A percentile compares a stretch with the other conserved stretches of the same genome.
These are phyloP conservation scores for Phaetusa simplex DNA, from an alignment of 2,113 vertebrate genomes.

Conservation along the genomic window DNA sequence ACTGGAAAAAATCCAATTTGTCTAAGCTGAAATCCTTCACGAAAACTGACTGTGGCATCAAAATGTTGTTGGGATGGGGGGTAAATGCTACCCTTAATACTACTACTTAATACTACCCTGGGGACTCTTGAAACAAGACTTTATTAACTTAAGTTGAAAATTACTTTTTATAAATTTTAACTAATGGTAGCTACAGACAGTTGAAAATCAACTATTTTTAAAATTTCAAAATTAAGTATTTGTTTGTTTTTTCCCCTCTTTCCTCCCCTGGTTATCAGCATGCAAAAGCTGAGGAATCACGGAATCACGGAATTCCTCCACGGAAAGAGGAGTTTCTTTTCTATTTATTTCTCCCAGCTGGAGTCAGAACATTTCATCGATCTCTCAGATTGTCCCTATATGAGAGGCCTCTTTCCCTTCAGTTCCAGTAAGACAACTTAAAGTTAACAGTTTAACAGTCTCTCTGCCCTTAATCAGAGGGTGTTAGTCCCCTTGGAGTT, in stretches of 20 bases:
- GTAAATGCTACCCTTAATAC: background rate
- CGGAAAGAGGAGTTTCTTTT: background rate
- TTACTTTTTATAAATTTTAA: background rate
- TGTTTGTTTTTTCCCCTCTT: background rate
- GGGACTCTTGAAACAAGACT: background rate
- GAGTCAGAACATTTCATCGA: background rate
- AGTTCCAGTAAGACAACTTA: background rate
- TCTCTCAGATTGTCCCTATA: background rate
- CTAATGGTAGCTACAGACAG: background rate
- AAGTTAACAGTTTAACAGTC: background rate
- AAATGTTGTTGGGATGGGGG: fast-evolving
- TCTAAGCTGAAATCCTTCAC: background rate
- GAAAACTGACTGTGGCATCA: background rate
- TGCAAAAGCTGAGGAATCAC: background rate
- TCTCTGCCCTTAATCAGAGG: background rate
- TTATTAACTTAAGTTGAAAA: background rate
- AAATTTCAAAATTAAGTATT: background rate
- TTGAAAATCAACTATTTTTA: background rate
- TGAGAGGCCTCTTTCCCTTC: background rate
- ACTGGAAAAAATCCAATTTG: background rate
- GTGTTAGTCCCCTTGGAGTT: background rate
- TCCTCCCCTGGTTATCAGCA: background rate
- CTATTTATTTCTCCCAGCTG: background rate
- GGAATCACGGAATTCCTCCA: too few relatives aligned
- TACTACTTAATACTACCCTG: background rate